phyloP scores from a whole-genome alignment of 2,797 vertebrate species.

The Enteromius radiatus region DNA sequence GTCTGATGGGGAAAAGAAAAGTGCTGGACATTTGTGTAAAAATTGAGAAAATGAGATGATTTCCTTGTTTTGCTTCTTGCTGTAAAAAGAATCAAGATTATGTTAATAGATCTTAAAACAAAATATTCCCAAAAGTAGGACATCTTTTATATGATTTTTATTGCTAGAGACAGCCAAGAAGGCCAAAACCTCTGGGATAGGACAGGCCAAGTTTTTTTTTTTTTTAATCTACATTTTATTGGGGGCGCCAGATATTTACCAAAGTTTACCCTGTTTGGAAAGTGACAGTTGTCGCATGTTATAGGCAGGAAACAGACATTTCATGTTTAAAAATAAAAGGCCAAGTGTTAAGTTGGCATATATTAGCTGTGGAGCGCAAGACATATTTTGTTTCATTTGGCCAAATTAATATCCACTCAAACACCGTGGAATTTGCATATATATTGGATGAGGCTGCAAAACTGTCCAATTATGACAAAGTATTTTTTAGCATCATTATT shows the following conservation, averaged over 20 bases:
- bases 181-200: background rate
- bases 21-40: background rate
- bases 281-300: background rate
- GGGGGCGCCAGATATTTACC: background rate
- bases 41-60: background rate
- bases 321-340: slow-evolving; percentile 38
- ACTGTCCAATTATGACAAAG: slow-evolving; percentile 41
- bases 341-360: slow-evolving; percentile 28
- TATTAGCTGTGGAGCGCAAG: slow-evolving; percentile 30
- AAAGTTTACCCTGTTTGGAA: background rate
- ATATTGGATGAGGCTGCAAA: slow-evolving; percentile 43
- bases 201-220: background rate
- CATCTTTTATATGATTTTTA: background rate
- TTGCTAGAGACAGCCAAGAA: background rate
- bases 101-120: background rate
- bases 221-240: background rate
- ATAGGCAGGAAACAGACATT: slow-evolving; percentile 12
- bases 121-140: background rate
- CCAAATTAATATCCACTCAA: slow-evolving; percentile 41
- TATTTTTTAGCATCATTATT: slow-evolving; percentile 40
- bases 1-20: background rate
- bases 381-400: slow-evolving; percentile 36
- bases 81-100: background rate
- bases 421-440: slow-evolving; percentile 37
- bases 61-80: background rate